A percentile compares a stretch with the other conserved stretches of the same genome.
These are phyloP conservation scores for Holothuria scabra DNA, from an alignment of 53 echinoderm and acorn worm genomes.

Conservation along the genomic window DNA sequence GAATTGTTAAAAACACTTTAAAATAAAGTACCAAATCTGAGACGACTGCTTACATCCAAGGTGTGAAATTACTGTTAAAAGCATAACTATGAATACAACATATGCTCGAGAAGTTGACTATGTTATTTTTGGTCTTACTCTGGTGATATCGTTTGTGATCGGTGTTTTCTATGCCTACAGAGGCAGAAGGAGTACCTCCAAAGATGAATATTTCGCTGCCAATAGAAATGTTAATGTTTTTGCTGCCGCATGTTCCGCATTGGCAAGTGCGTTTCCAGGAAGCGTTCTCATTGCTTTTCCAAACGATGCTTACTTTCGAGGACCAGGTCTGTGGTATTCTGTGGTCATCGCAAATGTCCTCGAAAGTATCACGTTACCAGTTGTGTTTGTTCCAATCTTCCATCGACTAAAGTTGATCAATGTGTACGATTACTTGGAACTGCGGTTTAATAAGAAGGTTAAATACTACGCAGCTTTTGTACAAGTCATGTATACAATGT, in stretches of 20 bases:
- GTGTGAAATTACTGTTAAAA: too few relatives aligned
- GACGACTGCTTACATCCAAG: too few relatives aligned
- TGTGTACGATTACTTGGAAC: too few relatives aligned
- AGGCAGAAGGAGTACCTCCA: background rate
- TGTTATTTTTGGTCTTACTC: background rate
- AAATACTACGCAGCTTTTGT: too few relatives aligned
- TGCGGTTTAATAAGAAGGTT: too few relatives aligned
- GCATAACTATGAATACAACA: too few relatives aligned
- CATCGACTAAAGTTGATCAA: background rate
- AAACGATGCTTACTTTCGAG: constrained; percentile 11
- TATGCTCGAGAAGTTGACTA: background rate
- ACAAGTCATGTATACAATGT: too few relatives aligned
- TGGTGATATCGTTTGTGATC: constrained; percentile 4
- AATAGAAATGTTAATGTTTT: background rate
- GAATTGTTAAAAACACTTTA: too few relatives aligned
- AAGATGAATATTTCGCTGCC: constrained; percentile 10
- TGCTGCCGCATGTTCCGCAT: constrained; percentile 11
- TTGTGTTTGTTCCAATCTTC: background rate
- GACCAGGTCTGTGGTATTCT: background rate
- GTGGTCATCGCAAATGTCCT: background rate
- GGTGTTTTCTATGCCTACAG: constrained; percentile 7
- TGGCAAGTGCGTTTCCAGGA: constrained; percentile 8
- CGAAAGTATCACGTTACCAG: background rate
- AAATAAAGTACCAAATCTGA: too few relatives aligned
- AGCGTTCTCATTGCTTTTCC: background rate